Conservation (phyloP, 92 coral and sea anemone genomes). For the Isaurus tuberculatus region DNA sequence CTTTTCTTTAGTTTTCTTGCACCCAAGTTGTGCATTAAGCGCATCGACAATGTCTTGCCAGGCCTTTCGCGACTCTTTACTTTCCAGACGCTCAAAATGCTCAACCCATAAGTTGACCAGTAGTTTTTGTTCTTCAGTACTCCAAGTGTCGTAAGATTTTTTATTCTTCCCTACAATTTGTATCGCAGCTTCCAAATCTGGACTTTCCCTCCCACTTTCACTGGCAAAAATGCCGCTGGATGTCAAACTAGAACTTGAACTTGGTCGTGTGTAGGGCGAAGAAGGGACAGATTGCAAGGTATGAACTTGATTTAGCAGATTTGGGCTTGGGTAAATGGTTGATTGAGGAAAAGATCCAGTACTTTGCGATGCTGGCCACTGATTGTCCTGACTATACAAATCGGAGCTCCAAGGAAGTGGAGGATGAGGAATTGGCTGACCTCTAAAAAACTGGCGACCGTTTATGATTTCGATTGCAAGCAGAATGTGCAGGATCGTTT, state of each 20-base stretch:
- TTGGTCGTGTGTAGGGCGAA: slow-evolving; percentile 19
- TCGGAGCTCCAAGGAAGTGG: slow-evolving; percentile 18
- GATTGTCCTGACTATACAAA: slow-evolving; percentile 22
- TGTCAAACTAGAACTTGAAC: slow-evolving; percentile 11
- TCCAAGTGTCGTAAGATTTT: slow-evolving; percentile 49
- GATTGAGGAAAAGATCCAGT: slow-evolving; percentile 21
- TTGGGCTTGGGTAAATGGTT: slow-evolving; percentile 10
- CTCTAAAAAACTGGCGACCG: slow-evolving; percentile 25
- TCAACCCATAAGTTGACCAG: slow-evolving; percentile 62
- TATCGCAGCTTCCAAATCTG: slow-evolving; percentile 14
- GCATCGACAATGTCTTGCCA: slow-evolving; percentile 60
- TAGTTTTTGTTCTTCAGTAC: slow-evolving; percentile 55
- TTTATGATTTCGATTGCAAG: slow-evolving; percentile 29
- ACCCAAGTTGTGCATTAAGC: slow-evolving; percentile 52
- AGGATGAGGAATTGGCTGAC: slow-evolving; percentile 23
- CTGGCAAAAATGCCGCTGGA: slow-evolving; percentile 1
- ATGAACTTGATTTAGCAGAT: slow-evolving; percentile 8
- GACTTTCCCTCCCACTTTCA: slow-evolving; percentile 28
- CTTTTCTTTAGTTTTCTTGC: slow-evolving; percentile 53
- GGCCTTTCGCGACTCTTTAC: slow-evolving; percentile 60
- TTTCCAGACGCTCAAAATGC: slow-evolving; percentile 57
- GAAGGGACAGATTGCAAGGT: slow-evolving; percentile 22
- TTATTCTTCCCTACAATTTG: slow-evolving; percentile 15
- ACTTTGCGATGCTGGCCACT: slow-evolving; percentile 15
- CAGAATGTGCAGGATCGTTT: slow-evolving; percentile 2